phyloP scores from a whole-genome alignment of 1,140 invertebrate genomes.

The Oreohelix idahoensis region DNA sequence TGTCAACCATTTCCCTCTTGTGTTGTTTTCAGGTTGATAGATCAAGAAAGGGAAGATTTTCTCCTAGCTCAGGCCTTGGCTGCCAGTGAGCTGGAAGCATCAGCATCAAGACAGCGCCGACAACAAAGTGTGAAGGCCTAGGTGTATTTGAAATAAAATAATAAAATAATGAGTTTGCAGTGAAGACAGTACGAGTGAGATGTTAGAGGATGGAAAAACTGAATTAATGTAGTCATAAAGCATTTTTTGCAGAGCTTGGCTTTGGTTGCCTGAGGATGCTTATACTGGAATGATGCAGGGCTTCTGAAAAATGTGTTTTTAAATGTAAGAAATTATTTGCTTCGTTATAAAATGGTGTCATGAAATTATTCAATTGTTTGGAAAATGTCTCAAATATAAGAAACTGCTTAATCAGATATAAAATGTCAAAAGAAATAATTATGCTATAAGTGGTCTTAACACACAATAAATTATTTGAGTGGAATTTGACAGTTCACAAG shows the following conservation, averaged over 20 bases:
- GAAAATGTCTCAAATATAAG: neutral
- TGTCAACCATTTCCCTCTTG: no score
- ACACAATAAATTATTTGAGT: no score
- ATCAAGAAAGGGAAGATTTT: slow-evolving; percentile 72
- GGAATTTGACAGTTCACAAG: no score
- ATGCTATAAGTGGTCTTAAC: no score
- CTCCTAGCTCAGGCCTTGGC: slow-evolving; percentile 71
- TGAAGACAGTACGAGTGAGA: neutral
- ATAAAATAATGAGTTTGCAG: neutral
- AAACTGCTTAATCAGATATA: neutral
- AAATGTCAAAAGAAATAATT: no score
- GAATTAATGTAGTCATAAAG: neutral
- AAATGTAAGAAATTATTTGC: no score
- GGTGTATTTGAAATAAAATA: neutral
- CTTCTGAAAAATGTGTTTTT: no score
- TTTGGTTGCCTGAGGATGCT: neutral
- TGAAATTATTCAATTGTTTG: neutral
- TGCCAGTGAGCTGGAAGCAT: slow-evolving; percentile 69
- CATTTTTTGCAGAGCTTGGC: neutral
- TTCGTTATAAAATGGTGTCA: no score
- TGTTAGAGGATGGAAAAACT: neutral
- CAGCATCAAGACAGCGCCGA: neutral
- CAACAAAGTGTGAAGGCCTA: slow-evolving; percentile 38
- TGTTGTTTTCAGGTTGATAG: slow-evolving; percentile 50
- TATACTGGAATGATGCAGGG: no score